These are phyloP conservation scores for Siderastrea radians DNA, from an alignment of 92 coral and sea anemone species.

Conservation along the genomic window DNA sequence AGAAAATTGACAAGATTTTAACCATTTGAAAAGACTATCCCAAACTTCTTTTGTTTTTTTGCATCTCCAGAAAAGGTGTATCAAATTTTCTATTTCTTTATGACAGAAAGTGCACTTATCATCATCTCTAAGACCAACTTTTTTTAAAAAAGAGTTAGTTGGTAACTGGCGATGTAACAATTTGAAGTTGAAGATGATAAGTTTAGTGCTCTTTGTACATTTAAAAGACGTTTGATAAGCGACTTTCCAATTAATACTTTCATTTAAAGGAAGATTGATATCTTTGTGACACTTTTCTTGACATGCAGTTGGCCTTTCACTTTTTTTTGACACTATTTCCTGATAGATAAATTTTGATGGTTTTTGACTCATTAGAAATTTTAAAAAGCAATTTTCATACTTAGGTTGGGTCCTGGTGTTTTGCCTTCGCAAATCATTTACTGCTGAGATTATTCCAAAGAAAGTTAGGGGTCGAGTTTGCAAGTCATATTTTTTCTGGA, in stretches of 20 bases:
- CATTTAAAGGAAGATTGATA: background rate
- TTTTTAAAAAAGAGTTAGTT: background rate
- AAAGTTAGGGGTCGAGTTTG: no score
- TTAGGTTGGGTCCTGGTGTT: no score
- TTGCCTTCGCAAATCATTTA: no score
- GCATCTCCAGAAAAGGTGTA: conserved; percentile 10
- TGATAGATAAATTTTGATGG: background rate
- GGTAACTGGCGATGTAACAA: conserved; percentile 19
- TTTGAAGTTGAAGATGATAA: background rate
- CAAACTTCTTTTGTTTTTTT: background rate
- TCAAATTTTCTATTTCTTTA: background rate
- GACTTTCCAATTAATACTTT: conserved; percentile 11
- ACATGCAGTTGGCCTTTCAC: conserved; percentile 6
- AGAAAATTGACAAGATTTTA: background rate
- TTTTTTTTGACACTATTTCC: conserved; percentile 11
- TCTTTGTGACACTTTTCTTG: conserved; percentile 12
- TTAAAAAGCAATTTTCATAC: no score
- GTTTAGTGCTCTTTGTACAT: conserved; percentile 7
- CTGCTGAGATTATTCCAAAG: no score
- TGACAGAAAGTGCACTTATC: background rate
- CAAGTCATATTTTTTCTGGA: no score
- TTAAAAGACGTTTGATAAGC: conserved; percentile 2
- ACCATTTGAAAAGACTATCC: background rate
- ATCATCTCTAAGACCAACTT: background rate
- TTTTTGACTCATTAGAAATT: background rate